Conservation (phyloP, 2,113 vertebrate species). For the Pterocles orientalis region DNA sequence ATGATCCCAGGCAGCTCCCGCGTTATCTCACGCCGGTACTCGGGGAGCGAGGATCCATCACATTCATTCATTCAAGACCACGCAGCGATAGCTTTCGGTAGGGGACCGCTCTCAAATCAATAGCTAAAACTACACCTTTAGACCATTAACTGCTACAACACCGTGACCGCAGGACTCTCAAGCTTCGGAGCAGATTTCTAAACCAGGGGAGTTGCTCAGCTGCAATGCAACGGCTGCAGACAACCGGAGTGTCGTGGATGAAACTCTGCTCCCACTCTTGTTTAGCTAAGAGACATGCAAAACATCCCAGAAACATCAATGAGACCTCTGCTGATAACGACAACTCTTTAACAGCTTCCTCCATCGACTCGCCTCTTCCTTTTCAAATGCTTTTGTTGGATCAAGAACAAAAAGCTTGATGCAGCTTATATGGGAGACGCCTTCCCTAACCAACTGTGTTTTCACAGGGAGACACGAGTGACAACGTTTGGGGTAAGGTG, state of each 20-base stretch:
- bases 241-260: neutral
- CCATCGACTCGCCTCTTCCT: neutral
- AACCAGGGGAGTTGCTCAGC: neutral
- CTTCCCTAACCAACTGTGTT: neutral
- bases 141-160: constrained; percentile 19
- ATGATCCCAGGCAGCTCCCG: neutral
- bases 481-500: neutral
- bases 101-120: constrained; percentile 19
- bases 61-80: neutral
- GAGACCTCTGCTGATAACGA: constrained; percentile 8
- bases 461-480: neutral
- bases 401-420: constrained; percentile 9
- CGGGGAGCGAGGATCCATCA: neutral
- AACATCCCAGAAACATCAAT: neutral
- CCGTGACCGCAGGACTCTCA: neutral
- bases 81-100: neutral
- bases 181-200: neutral
- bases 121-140: constrained; percentile 28
- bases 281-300: neutral
- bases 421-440: neutral
- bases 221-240: fast-evolving
- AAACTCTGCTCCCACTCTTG: neutral
- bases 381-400: neutral
- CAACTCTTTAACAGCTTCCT: neutral
- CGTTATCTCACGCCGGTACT: neutral